Percentiles rank a stretch among this genome's conserved stretches.
phyloP scores from a whole-genome alignment of 2,888 invertebrate species.

The Acanthacorydalis orientalis region DNA sequence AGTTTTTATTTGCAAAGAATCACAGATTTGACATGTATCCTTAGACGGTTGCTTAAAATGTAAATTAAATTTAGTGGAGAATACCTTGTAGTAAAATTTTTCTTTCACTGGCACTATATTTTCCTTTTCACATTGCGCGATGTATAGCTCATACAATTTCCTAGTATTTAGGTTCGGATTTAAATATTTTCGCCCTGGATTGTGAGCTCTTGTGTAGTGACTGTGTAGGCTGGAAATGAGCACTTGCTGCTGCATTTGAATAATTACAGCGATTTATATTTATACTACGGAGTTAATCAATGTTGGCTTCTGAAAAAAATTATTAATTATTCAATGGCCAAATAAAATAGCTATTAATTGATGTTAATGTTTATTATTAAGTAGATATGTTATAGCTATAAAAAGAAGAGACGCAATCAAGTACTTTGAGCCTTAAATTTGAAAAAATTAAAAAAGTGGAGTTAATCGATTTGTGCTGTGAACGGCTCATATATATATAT shows the following conservation, averaged over 20 bases:
- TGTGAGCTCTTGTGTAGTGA: conserved; percentile 13
- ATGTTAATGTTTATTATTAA: too few relatives aligned
- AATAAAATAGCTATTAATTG: too few relatives aligned
- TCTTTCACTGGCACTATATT: conserved; percentile 11
- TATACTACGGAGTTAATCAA: conserved; percentile 11
- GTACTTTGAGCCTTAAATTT: too few relatives aligned
- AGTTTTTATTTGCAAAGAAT: conserved; percentile 10
- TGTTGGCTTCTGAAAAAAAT: too few relatives aligned
- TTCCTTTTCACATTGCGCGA: conserved; percentile 9
- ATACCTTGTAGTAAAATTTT: conserved; percentile 12
- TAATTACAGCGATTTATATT: too few relatives aligned
- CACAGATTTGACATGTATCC: conserved; percentile 12
- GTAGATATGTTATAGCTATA: too few relatives aligned
- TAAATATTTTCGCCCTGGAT: conserved; percentile 13
- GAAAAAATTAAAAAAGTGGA: too few relatives aligned
- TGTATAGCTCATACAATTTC: conserved; percentile 12
- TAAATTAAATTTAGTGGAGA: conserved; percentile 13
- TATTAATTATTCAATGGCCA: too few relatives aligned
- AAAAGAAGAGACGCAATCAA: too few relatives aligned
- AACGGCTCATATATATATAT: conserved; percentile 6
- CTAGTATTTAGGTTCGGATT: conserved; percentile 10
- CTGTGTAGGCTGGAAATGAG: conserved; percentile 9
- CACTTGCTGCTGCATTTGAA: too few relatives aligned
- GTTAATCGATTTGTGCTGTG: too few relatives aligned
- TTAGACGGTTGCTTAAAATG: conserved; percentile 14